phyloP scores from a whole-genome alignment of 2,888 invertebrate genomes.

The Hyposoter didymator region DNA sequence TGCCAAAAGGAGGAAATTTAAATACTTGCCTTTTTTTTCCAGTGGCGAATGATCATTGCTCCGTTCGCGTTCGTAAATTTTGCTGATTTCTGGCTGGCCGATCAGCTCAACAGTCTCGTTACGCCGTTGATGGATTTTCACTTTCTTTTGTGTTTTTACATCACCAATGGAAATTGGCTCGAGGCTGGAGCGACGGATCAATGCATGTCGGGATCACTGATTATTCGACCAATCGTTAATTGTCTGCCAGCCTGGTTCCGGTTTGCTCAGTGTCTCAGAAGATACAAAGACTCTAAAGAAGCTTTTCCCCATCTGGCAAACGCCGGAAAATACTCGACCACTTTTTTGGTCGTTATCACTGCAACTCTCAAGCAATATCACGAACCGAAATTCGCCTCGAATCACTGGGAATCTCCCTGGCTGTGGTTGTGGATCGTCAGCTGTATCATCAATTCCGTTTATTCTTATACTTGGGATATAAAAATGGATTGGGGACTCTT shows the following conservation, averaged over 20 bases:
- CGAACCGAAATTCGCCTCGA: slow-evolving; percentile 85
- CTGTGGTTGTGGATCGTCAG: slow-evolving; percentile 96
- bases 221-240: slow-evolving; percentile 93
- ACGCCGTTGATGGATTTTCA: slow-evolving; percentile 97
- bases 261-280: slow-evolving; percentile 97
- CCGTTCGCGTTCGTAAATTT: slow-evolving; percentile 97
- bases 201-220: slow-evolving; percentile 89
- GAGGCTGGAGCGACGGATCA: slow-evolving; percentile 88
- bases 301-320: slow-evolving; percentile 98
- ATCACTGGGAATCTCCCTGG: slow-evolving; percentile 91
- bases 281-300: slow-evolving; percentile 97
- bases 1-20: too few relatives aligned
- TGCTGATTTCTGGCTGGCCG: slow-evolving; percentile 99
- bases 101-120: slow-evolving; percentile 97
- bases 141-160: slow-evolving; percentile 96
- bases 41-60: slow-evolving; percentile 94
- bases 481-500: slow-evolving; percentile 99
- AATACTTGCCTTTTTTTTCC: slow-evolving; percentile 73
- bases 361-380: slow-evolving; percentile 89
- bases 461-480: slow-evolving; percentile 99
- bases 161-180: slow-evolving; percentile 91
- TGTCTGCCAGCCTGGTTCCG: slow-evolving; percentile 99
- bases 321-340: slow-evolving; percentile 99
- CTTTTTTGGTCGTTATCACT: slow-evolving; percentile 97
- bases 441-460: slow-evolving; percentile 94